Evolutionary conservation across 2,888 invertebrate species (phyloP).

Genomic region (Macrosiphum euphorbiae): DNA sequence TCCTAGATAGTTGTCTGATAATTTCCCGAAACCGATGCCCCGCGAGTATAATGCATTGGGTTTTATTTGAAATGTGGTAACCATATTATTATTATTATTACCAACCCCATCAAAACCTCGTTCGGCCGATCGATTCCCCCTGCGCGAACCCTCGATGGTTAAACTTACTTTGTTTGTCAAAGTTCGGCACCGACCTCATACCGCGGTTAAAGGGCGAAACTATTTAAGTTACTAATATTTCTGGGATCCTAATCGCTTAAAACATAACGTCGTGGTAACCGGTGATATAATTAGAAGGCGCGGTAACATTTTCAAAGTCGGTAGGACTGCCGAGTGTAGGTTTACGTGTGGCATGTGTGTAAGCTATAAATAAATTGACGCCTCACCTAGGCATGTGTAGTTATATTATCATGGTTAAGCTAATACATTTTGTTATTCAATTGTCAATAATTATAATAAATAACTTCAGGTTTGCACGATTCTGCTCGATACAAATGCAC

Average conservation of each 20-base stretch:
- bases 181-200: background rate
- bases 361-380: background rate
- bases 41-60: background rate
- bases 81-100: background rate
- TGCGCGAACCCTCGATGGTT: background rate
- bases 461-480: background rate
- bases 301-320: background rate
- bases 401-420: background rate
- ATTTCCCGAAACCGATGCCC: background rate
- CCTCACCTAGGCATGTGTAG: background rate
- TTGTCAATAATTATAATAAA: background rate
- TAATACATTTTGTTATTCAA: background rate
- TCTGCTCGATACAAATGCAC: background rate
- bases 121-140: slow-evolving; percentile 7
- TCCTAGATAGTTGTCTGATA: background rate
- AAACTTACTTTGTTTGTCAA: background rate
- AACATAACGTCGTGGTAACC: background rate
- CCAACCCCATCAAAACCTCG: background rate
- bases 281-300: background rate
- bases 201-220: background rate
- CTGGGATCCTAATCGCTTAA: background rate
- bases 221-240: background rate
- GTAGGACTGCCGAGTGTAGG: too few species aligned
- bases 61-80: background rate
- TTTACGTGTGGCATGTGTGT: background rate